Base-by-base conservation (phyloP, 2,888 invertebrate genomes). In the Lasioglossum pauxillum region DNA sequence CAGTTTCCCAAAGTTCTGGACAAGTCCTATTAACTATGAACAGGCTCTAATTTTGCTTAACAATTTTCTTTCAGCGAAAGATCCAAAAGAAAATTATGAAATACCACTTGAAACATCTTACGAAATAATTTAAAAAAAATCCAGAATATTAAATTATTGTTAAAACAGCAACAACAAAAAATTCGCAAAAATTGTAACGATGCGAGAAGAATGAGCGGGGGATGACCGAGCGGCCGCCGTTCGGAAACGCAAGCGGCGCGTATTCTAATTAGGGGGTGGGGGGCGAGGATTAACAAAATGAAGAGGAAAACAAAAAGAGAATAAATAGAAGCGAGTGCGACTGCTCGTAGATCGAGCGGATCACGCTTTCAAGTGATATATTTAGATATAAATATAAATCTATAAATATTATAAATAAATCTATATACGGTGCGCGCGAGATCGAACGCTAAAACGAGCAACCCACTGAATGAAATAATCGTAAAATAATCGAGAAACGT, bases 311-410 rank as follows among this genome's bases (percentile, higher is more conserved):
- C 23, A 53, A 53, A 53, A 53, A n/a, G 53, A 53, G 53, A n/a
- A 53, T 64, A 64, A 74, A 83, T 82, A 90, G 78, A 87, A 83
- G 88, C 90, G 90, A 91, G 88, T 88, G 90, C 89, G 90, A 91
- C 82, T 87, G 91, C 93, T 93, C 92, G 93, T 92, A 90, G 92
- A 92, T 92, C 93, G 93, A 93, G 93, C 90, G 79, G 92, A 92
- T 71, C 82, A 88, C 90, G 92, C 91, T 93, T 93, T 93, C 90
- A 92, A 92, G 93, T 92, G 93, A 93, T 93, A 92, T 92, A 92
- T 92, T 91, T 93, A 93, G 91, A 91, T 93, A 91, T 91, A 73
- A 67, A 67, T 80, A 67, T 67, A 67, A 67, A 67, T 64, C 64
- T 64, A 64, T 67, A 67, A 67, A 67, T 67, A 35, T 53, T 35